phyloP scores from a whole-genome alignment of 2,797 vertebrate genomes.

The Tauraco hartlaubi region DNA sequence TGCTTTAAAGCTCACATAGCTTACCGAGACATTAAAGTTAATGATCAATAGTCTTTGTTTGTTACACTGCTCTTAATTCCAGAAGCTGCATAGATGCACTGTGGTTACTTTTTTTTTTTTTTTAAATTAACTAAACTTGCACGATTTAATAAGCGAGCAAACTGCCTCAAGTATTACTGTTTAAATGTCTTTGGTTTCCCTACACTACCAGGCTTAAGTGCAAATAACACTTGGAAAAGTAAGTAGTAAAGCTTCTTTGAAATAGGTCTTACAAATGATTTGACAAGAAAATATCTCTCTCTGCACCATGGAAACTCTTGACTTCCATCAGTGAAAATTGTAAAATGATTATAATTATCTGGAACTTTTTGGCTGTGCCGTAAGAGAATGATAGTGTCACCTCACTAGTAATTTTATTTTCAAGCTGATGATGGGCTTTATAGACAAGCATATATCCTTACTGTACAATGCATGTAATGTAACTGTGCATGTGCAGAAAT shows the following conservation, averaged over 20 bases:
- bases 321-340: neutral
- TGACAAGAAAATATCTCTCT: constrained; percentile 24
- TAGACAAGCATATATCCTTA: neutral
- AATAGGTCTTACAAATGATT: neutral
- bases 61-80: neutral
- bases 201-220: neutral
- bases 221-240: constrained; percentile 26
- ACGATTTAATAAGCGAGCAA: neutral
- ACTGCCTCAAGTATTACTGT: neutral
- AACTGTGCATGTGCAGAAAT: neutral
- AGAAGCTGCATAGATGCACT: neutral
- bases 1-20: neutral
- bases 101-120: neutral
- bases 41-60: neutral
- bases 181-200: constrained; percentile 37
- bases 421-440: neutral
- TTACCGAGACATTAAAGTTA: neutral
- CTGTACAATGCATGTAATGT: neutral
- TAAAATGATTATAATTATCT: constrained; percentile 46
- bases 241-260: neutral
- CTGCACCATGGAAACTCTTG: constrained; percentile 4
- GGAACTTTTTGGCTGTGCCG: neutral
- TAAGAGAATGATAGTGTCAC: neutral
- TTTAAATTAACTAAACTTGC: neutral
- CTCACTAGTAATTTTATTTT: constrained; percentile 39